phyloP scores from a whole-genome alignment of 2,797 vertebrate species.

The Pangasius larnaudii region DNA sequence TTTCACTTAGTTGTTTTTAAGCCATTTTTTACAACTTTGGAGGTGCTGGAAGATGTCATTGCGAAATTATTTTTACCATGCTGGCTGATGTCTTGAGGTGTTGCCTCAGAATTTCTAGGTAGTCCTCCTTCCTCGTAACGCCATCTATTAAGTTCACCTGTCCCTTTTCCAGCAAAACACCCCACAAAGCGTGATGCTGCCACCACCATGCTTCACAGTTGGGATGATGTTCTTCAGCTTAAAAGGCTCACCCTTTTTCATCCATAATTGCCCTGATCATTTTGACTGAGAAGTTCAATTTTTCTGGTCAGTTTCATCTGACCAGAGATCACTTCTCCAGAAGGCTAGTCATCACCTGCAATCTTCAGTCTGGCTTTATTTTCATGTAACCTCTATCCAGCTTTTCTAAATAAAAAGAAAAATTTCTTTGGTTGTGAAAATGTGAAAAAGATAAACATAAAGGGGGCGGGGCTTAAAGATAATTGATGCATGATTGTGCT shows the following conservation, averaged over 20 bases:
- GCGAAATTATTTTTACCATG: background rate
- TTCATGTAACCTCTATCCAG: background rate
- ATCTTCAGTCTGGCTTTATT: background rate
- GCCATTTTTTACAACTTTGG: background rate
- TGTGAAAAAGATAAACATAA: conserved; percentile 4
- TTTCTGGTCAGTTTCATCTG: background rate
- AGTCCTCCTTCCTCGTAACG: background rate
- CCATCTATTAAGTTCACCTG: background rate
- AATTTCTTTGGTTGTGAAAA: conserved; percentile 4
- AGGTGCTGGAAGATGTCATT: background rate
- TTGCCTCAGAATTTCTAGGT: background rate
- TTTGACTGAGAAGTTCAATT: background rate
- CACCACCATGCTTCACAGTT: background rate
- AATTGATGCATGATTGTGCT: conserved; percentile 40
- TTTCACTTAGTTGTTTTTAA: background rate
- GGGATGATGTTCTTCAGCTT: background rate
- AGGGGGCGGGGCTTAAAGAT: conserved; percentile 9
- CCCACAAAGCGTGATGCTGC: background rate
- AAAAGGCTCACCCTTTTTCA: background rate
- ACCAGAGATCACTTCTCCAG: background rate
- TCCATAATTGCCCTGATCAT: background rate
- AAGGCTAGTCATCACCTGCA: background rate
- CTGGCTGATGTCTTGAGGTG: background rate
- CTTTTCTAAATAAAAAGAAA: background rate
- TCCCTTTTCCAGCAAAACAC: background rate